Conservation (phyloP, 2,113 vertebrate genomes). For the Hydrolagus affinis region DNA sequence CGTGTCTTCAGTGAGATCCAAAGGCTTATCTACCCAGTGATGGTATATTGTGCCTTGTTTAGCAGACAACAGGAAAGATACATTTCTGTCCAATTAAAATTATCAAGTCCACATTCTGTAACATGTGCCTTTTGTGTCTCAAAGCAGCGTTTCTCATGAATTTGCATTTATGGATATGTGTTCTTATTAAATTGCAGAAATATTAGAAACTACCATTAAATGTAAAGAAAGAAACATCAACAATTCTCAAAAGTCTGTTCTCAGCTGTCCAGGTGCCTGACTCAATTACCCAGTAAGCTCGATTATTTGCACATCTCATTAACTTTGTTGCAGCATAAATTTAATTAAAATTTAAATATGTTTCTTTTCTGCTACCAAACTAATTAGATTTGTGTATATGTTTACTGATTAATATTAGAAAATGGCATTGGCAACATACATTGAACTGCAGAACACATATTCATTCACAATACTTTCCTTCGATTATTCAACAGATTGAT, state of each 20-base stretch:
- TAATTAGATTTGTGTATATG: not conserved
- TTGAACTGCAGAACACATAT: not conserved
- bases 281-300: not conserved
- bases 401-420: not conserved
- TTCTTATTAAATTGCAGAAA: not conserved
- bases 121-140: not conserved
- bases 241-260: not conserved
- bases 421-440: not conserved
- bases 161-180: not conserved
- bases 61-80: not conserved
- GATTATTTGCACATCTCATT: not conserved
- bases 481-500: too few species aligned
- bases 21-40: not conserved
- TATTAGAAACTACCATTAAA: not conserved
- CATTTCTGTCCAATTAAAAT: not conserved
- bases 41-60: not conserved
- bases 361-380: not conserved
- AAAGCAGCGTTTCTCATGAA: not conserved
- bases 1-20: too few species aligned
- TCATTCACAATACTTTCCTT: not conserved
- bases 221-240: not conserved
- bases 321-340: not conserved
- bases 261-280: not conserved
- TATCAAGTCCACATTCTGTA: slow-evolving; percentile 7
- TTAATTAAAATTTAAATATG: slow-evolving; percentile 20